These are phyloP conservation scores for Sitodiplosis mosellana DNA, from an alignment of 1,140 invertebrate species.

Conservation along the genomic window DNA sequence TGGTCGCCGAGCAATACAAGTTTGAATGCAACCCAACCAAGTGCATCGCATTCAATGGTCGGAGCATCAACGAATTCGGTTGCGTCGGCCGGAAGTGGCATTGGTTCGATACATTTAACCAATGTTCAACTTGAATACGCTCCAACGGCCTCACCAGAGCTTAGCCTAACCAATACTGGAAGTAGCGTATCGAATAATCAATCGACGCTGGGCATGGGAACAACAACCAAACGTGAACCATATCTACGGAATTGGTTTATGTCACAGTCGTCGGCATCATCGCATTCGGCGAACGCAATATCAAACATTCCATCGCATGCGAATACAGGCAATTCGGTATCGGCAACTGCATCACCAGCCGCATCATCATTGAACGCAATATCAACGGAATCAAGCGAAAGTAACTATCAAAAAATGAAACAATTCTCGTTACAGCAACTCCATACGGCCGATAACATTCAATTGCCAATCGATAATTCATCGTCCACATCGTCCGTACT, in stretches of 20 bases:
- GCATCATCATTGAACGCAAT: neutral
- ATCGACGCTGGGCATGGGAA: neutral
- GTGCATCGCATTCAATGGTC: too few species aligned
- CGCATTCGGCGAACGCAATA: neutral
- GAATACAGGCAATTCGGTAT: neutral
- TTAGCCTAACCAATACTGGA: too few species aligned
- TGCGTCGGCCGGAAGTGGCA: too few species aligned
- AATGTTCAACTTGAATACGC: too few species aligned
- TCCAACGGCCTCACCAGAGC: too few species aligned
- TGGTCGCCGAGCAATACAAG: neutral
- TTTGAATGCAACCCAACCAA: too few species aligned
- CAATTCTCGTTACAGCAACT: slow-evolving; percentile 2
- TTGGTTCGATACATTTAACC: too few species aligned
- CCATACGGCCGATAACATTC: too few species aligned
- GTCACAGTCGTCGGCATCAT: slow-evolving; percentile 5
- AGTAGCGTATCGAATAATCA: too few species aligned
- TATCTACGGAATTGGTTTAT: slow-evolving; percentile 10
- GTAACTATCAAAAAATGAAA: slow-evolving; percentile 4
- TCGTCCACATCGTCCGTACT: too few species aligned
- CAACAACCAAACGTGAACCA: slow-evolving; percentile 1
- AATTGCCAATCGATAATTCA: too few species aligned
- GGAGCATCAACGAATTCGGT: too few species aligned
- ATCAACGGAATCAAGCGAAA: slow-evolving; percentile 2
- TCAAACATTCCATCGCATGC: neutral
- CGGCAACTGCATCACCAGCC: neutral